Conservation (phyloP, 2,113 vertebrate species). For the Setophaga petechia region DNA sequence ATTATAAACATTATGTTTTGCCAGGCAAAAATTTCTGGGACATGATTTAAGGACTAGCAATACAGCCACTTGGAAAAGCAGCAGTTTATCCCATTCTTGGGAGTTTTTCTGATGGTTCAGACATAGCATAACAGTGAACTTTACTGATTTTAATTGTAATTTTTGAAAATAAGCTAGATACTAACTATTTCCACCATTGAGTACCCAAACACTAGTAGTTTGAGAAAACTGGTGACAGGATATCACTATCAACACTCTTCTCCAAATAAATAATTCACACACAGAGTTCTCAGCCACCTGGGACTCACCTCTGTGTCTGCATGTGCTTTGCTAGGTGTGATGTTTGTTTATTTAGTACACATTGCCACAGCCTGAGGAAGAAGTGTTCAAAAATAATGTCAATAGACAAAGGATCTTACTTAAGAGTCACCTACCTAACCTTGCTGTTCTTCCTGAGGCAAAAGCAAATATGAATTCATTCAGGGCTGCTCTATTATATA, state of each 20-base stretch:
- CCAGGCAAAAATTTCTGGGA: not conserved
- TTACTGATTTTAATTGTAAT: not conserved
- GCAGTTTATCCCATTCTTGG: not conserved
- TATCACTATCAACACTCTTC: not conserved
- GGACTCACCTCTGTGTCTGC: constrained; percentile 46
- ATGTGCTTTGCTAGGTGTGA: constrained; percentile 37
- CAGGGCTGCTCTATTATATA: constrained; percentile 69
- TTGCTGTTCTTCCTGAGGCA: constrained; percentile 75
- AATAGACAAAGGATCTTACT: constrained; percentile 83
- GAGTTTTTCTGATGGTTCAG: not conserved
- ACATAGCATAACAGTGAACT: not conserved
- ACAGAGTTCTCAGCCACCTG: constrained; percentile 72
- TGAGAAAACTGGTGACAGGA: not conserved
- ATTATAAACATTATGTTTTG: not conserved
- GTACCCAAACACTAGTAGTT: not conserved
- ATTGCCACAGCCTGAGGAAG: constrained; percentile 71
- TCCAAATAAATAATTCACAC: constrained; percentile 74
- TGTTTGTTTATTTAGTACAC: constrained; percentile 84
- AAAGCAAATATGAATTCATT: constrained; percentile 66
- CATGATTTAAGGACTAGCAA: not conserved
- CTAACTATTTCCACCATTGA: not conserved
- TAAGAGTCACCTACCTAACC: constrained; percentile 74
- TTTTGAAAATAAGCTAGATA: not conserved
- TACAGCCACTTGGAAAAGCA: not conserved
- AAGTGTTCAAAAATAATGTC: constrained; percentile 82